Base-by-base conservation (phyloP, 2,113 vertebrate species). In the Aldabrachelys gigantea region DNA sequence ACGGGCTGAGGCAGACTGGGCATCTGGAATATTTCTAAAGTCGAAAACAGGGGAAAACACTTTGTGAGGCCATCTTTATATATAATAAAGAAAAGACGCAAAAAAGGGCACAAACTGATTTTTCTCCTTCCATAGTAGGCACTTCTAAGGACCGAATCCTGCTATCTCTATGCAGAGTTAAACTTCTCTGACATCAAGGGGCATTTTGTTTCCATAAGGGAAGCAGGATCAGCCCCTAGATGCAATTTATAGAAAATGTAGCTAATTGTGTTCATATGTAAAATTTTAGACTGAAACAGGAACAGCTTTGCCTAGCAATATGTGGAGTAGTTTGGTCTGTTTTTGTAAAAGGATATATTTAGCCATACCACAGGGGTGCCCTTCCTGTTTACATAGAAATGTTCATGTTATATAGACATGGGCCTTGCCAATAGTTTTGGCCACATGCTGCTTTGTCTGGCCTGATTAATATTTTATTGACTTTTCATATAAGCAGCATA, bases 401-500 rank as follows among this genome's bases (percentile, higher is more conserved):
- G 5, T 78, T 84, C 87, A 12, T 75, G 14, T 31, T 80, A 17
- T 17, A 53, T 47, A 84, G 38, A 80, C 50, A 8, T 29, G 38
- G 56, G 78, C 6, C 17, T 82, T 53, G 10, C 21, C 59, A 14
- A 38, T 78, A 65, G 31, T 17, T 91, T 80, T 78, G 78, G 9
- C 44, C 78, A 93, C 22, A 50, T 89, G 53, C 35, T 72, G 27
- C 69, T 53, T 91, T 96, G 25, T 25, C 62, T 95, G 80, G 27
- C 82, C 52, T 86, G 53, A 59, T 96, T 93, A 89, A 78, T 84
- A 87, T 91, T 94, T 88, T 84, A 80, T 79, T 59, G 44, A n/a
- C 38, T 91, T 92, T 93, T 94, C 12, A 27, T 80, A 50, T 52
- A 84, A 90, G 90, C 5, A 1, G 2, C 41, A 79, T 80, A 82